Evolutionary conservation across 1,140 invertebrate species (phyloP).

Genomic region (Saccostrea echinata): DNA sequence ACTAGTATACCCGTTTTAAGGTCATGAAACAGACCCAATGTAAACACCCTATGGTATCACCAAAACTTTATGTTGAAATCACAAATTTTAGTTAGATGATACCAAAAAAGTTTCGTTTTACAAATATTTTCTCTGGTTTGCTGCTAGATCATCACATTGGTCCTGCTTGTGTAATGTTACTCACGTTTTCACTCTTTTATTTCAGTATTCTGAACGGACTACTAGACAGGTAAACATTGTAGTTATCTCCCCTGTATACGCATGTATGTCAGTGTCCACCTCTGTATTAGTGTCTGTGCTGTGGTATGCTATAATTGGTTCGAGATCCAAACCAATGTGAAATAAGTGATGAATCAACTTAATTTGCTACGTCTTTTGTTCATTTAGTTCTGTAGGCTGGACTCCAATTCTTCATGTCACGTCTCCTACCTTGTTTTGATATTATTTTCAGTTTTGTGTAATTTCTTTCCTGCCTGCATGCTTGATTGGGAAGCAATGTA

Average conservation of each 20-base stretch:
- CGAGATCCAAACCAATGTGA: neutral
- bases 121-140: neutral
- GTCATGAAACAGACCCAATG: no score
- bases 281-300: neutral
- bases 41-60: no score
- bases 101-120: neutral
- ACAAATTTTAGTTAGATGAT: no score
- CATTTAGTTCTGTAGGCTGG: no score
- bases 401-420: no score
- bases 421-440: no score
- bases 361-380: no score
- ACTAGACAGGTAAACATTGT: neutral
- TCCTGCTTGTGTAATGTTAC: neutral
- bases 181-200: neutral
- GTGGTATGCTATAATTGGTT: neutral
- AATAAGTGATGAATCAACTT: neutral
- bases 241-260: neutral
- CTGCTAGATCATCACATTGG: neutral
- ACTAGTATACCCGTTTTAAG: no score
- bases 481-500: neutral
- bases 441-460: no score
- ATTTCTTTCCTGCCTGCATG: no score
- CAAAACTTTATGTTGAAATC: no score
- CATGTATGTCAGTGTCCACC: neutral
- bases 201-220: conserved; percentile 28